A percentile compares a stretch with the other conserved stretches of the same genome.
phyloP scores from a whole-genome alignment of 2,797 vertebrate species.

The Sebastes ruberrimus region DNA sequence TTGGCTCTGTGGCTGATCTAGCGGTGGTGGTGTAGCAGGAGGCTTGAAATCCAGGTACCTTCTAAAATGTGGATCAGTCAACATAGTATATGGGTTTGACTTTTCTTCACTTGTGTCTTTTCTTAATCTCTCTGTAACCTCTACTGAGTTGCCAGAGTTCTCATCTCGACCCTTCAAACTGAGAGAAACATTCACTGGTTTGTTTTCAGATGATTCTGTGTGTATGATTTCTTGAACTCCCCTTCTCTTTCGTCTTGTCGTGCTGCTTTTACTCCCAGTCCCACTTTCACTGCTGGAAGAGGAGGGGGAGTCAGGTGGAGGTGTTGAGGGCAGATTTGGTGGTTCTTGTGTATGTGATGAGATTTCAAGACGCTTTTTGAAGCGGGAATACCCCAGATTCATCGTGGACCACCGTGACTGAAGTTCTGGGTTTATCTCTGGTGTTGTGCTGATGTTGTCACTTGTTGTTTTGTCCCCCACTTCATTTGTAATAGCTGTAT shows the following conservation, averaged over 20 bases:
- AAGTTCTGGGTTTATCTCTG: slow-evolving; percentile 56
- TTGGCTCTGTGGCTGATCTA: background rate
- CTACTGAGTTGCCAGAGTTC: background rate
- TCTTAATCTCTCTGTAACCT: background rate
- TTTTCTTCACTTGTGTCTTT: background rate
- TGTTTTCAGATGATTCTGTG: slow-evolving; percentile 17
- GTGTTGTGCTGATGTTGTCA: slow-evolving; percentile 10
- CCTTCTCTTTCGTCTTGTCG: background rate
- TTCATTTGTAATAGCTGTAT: slow-evolving; percentile 41
- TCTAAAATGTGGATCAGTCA: background rate
- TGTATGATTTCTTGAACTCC: background rate
- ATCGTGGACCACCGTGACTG: slow-evolving; percentile 64
- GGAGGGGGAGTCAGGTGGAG: slow-evolving; percentile 25
- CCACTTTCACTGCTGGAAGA: slow-evolving; percentile 33
- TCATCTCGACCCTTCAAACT: background rate
- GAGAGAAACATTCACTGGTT: background rate
- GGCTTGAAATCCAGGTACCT: background rate
- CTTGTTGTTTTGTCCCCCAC: background rate
- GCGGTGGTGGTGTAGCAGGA: background rate
- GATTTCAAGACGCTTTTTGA: slow-evolving; percentile 66
- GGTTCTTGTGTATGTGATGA: slow-evolving; percentile 3
- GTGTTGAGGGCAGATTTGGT: slow-evolving; percentile 9
- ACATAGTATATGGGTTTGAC: background rate
- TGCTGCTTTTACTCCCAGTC: background rate
- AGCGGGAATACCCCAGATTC: slow-evolving; percentile 67